phyloP scores from a whole-genome alignment of 2,888 invertebrate genomes.

The Patella depressa region DNA sequence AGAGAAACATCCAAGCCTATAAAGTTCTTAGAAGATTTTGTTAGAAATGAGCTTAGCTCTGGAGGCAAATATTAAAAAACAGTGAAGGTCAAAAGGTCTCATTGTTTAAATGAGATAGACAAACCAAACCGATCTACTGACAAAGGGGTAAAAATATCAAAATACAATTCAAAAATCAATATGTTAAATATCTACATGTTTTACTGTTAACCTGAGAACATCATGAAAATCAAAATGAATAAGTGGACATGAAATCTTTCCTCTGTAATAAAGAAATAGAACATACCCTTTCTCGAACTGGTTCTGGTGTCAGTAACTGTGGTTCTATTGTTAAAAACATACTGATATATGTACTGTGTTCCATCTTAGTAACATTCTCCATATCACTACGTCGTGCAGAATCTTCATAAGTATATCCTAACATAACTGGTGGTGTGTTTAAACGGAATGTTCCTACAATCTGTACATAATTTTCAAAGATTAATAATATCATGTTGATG shows the following conservation, averaged over 20 bases:
- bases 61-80: background rate
- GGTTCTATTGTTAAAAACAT: slow-evolving; percentile 81
- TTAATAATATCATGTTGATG: no score
- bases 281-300: slow-evolving; percentile 66
- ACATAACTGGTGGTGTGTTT: slow-evolving; percentile 80
- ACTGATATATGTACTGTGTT: slow-evolving; percentile 74
- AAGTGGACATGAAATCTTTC: background rate
- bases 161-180: no score
- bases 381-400: slow-evolving; percentile 27
- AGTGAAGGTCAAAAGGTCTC: background rate
- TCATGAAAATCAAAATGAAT: background rate
- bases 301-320: slow-evolving; percentile 72
- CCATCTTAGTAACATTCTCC: slow-evolving; percentile 43
- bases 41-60: background rate
- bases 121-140: no score
- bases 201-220: no score
- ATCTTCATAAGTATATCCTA: slow-evolving; percentile 76
- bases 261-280: background rate
- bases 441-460: slow-evolving; percentile 87
- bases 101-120: background rate
- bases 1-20: no score
- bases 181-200: no score
- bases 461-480: slow-evolving; percentile 72
- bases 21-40: background rate
- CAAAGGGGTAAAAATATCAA: background rate